Conservation (phyloP, 1,140 invertebrate species). For the Sarcophaga peregrina region DNA sequence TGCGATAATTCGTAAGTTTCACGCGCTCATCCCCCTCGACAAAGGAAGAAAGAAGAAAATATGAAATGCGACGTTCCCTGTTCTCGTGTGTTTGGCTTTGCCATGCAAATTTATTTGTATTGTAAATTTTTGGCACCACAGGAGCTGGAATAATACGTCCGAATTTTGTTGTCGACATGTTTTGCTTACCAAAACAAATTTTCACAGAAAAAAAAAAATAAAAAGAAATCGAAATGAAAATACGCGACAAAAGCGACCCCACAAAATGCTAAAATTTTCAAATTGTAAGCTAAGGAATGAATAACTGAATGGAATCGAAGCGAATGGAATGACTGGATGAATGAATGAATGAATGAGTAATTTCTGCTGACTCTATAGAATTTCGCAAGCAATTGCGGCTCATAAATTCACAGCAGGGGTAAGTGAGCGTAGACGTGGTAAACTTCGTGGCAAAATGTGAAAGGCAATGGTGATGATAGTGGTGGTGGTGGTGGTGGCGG, state of each 20-base stretch:
- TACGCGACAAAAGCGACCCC: not conserved
- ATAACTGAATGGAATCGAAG: not conserved
- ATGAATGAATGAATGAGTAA: not conserved
- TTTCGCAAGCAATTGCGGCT: conserved; percentile 63
- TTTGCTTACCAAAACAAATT: conserved; percentile 30
- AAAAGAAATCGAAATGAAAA: not conserved
- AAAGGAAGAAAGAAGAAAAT: not conserved
- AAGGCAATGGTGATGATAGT: not conserved
- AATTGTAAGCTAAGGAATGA: too few relatives aligned
- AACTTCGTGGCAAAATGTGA: not conserved
- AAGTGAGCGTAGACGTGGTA: not conserved
- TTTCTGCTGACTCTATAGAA: conserved; percentile 59
- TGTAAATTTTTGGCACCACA: conserved; percentile 7
- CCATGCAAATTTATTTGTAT: conserved; percentile 16
- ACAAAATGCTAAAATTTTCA: not conserved
- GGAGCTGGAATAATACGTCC: conserved; percentile 32
- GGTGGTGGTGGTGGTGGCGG: not conserved
- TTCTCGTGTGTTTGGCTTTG: not conserved
- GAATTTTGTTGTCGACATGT: conserved; percentile 30
- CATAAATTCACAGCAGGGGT: conserved; percentile 63
- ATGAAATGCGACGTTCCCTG: not conserved
- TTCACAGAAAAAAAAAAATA: not conserved
- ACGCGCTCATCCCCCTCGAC: conserved; percentile 14
- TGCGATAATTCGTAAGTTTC: conserved; percentile 39
- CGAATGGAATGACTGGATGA: not conserved